Evolutionary conservation across 2,888 invertebrate genomes (phyloP), one percentile per base, ranked within the genome.

Genomic region (Ornithoptera priamus): DNA sequence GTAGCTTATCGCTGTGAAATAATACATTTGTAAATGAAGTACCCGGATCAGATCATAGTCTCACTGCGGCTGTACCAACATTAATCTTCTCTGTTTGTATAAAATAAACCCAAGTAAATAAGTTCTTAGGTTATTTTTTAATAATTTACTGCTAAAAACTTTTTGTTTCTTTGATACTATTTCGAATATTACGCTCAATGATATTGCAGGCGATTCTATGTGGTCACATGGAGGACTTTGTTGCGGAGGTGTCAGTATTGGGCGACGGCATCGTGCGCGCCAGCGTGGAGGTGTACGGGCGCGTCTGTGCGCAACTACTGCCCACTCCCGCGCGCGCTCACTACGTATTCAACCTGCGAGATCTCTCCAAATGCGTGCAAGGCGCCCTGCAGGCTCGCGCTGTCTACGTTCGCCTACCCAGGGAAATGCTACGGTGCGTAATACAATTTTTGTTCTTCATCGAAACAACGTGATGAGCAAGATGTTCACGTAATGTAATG

Each of bases 301-400:
- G 95, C 77, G 97, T 98, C 61, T 95, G 96, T 20, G 89, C 94
- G 0, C 96, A 97, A 78, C 94, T 99, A 75, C 87, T 98, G 42
- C 98, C 98, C 0, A 98, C 98, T 0, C 98, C 98, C 0, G 95
- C 97, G 39, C 98, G 98, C 84, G 97, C 97, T 0, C 98, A 98
- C 87, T 98, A 99, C 81, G 95, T 98, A 18, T 99, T 98, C 85
- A 99, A 98, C 87, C 89, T 98, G 76, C 93, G 98, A 62, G 98
- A 98, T 90, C 92, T 98, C 58, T 97, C 98, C 15, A 98, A 98
- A 85, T 97, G 97, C 72, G 93, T 98, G 78, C 98, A 98, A 88
- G 98, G 97, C n/a, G 94, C 97, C 12, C 87, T 97, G 66, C 98
- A 98, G 83, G 97, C 97, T 0, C 96, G 97, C 81, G 93, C 94